phyloP scores from a whole-genome alignment of 1,140 invertebrate species.

The Tetramorium parvispinum region DNA sequence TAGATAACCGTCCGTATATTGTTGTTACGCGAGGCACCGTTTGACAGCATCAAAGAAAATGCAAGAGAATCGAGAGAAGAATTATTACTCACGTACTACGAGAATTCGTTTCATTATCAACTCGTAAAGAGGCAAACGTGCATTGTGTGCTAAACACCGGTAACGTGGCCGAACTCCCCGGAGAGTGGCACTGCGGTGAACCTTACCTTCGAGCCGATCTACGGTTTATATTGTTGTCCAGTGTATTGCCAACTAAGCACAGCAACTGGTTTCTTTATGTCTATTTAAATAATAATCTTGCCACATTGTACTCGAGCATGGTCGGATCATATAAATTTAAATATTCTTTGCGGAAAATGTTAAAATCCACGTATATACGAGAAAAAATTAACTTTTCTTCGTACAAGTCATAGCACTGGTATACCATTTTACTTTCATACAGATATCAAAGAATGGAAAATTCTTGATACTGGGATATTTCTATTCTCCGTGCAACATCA shows the following conservation, averaged over 20 bases:
- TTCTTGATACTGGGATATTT: constrained; percentile 35
- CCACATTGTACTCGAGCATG: constrained; percentile 3
- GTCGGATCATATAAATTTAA: neutral
- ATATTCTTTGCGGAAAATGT: neutral
- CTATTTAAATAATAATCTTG: constrained; percentile 24
- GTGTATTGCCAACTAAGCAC: constrained; percentile 49
- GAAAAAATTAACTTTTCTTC: neutral
- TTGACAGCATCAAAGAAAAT: constrained; percentile 27
- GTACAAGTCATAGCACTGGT: neutral
- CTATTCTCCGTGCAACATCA: constrained; percentile 45
- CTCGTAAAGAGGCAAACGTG: constrained; percentile 65
- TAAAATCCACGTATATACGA: neutral
- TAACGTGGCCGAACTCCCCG: constrained; percentile 57
- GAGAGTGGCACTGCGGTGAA: constrained; percentile 30
- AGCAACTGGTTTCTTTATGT: constrained; percentile 32
- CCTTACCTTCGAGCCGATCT: constrained; percentile 27
- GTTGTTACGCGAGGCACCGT: constrained; percentile 1
- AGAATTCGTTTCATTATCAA: constrained; percentile 73
- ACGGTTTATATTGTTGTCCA: constrained; percentile 29
- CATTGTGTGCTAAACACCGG: constrained; percentile 71
- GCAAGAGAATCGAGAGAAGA: constrained; percentile 31
- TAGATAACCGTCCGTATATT: neutral
- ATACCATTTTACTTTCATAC: constrained; percentile 2
- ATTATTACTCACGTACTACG: constrained; percentile 66
- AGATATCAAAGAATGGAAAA: constrained; percentile 24